Percentiles rank a stretch among this genome's conserved stretches.
phyloP scores from a whole-genome alignment of 2,113 vertebrate species.

The Recurvirostra avosetta region DNA sequence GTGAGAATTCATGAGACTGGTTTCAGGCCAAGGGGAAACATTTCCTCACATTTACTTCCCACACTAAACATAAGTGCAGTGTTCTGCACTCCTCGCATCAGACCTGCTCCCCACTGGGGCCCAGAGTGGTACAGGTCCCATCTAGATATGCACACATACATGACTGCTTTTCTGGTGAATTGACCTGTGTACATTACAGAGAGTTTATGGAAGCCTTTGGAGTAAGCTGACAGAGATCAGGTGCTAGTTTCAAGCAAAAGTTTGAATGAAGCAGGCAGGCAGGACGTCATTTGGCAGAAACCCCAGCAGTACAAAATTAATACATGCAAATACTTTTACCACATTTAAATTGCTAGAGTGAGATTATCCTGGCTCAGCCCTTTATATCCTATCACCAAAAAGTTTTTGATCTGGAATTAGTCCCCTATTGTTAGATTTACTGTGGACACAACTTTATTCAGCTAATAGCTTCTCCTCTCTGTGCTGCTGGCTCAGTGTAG shows the following conservation, averaged over 20 bases:
- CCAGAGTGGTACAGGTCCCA: not conserved
- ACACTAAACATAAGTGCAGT: fast-evolving
- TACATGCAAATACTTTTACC: not conserved
- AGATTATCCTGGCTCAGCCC: not conserved
- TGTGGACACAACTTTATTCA: not conserved
- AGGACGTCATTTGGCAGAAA: not conserved
- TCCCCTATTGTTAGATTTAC: not conserved
- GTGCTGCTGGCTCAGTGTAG: not conserved
- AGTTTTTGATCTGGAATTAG: constrained; percentile 2
- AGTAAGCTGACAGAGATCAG: not conserved
- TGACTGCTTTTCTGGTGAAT: not conserved
- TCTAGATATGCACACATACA: not conserved
- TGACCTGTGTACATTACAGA: not conserved
- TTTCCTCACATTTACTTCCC: not conserved
- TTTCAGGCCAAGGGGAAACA: not conserved
- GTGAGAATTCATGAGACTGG: not conserved
- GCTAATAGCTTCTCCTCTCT: not conserved
- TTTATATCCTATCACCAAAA: not conserved
- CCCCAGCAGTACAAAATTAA: not conserved
- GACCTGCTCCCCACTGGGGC: not conserved
- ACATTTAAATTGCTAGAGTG: not conserved
- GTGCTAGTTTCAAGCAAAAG: not conserved
- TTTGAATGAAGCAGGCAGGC: not conserved
- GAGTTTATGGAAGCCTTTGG: not conserved
- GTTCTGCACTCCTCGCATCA: not conserved